Evolutionary conservation across 2,797 vertebrate species (phyloP), one percentile per base, ranked within the genome.

Genomic region (Fratercula arctica): DNA sequence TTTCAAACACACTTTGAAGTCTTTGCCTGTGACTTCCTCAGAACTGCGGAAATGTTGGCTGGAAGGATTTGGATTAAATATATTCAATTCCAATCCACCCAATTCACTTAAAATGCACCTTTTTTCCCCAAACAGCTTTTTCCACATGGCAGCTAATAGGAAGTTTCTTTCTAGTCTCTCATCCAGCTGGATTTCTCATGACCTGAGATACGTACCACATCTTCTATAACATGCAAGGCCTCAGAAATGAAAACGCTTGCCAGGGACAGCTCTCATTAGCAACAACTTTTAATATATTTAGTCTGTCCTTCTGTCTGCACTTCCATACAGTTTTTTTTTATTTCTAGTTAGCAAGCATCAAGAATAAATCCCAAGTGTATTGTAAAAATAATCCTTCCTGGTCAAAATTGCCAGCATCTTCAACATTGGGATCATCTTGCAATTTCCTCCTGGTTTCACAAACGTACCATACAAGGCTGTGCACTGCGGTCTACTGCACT

Each of bases 151-250:
- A 93, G 67, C 46, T 93, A 83, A 81, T 37, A 75, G 54, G 37
- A 96, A 93, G 54, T 76, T 94, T 89, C 68, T 72, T 94, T 81
- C 82, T 73, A 59, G 70, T 74, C 37, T 82, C 86, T 83, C 57
- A 85, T 72, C 39, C 60, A 95, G 90, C 64, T 89, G 87, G 90
- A 90, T 93, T 96, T 87, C 90, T 87, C 78, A 61, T 31, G 81
- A 70, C 64, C 78, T 69, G 56, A 93, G 75, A 85, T 64, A 91
- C 4, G 7, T 50, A 74, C 72, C 50, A 57, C 16, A 5, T 89
- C 92, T 93, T 76, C 84, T 50, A 53, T 45, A 95, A 89, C 3
- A 41, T 63, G 33, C 54, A 85, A 89, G 82, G 79, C 53, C 78
- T 82, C 86, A 77, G 64, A 90, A 94, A 89, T 74, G 29, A 89